These are phyloP conservation scores for Nasonia longicornis DNA, from an alignment of 1,140 invertebrate species.

Conservation along the genomic window DNA sequence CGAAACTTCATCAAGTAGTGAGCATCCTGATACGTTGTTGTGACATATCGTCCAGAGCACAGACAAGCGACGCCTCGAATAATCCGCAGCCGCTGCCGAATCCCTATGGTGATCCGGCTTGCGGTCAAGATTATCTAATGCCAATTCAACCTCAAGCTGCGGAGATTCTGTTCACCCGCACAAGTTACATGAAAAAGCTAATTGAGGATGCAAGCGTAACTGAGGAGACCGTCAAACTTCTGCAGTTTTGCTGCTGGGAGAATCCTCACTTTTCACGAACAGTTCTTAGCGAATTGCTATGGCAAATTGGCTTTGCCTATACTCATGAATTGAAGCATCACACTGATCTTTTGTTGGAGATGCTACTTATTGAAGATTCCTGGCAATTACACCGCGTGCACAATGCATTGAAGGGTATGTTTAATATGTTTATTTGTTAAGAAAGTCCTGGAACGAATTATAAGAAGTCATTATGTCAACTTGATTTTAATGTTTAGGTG, in stretches of 20 bases:
- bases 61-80: slow-evolving; percentile 72
- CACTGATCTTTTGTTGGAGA: slow-evolving; percentile 88
- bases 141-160: slow-evolving; percentile 81
- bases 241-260: slow-evolving; percentile 96
- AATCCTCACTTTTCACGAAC: slow-evolving; percentile 92
- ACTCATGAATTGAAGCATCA: slow-evolving; percentile 94
- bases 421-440: slow-evolving; percentile 59
- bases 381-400: slow-evolving; percentile 95
- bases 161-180: slow-evolving; percentile 84
- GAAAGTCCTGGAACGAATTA: not conserved
- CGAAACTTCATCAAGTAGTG: slow-evolving; percentile 94
- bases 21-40: slow-evolving; percentile 92
- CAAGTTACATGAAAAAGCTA: slow-evolving; percentile 94
- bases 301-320: slow-evolving; percentile 95
- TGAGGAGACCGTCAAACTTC: slow-evolving; percentile 89
- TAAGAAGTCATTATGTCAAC: not conserved
- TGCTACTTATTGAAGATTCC: slow-evolving; percentile 92
- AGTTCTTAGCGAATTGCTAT: slow-evolving; percentile 90
- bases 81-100: slow-evolving; percentile 79
- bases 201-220: slow-evolving; percentile 93
- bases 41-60: slow-evolving; percentile 86
- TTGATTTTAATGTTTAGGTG: slow-evolving; percentile 68
- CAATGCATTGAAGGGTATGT: slow-evolving; percentile 86
- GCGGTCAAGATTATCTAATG: slow-evolving; percentile 78
- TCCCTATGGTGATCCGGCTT: slow-evolving; percentile 81